A percentile compares a stretch with the other conserved stretches of the same genome.
Evolutionary conservation across 2,797 vertebrate species (phyloP).

Genomic region (Pseudochaenichthys georgianus): DNA sequence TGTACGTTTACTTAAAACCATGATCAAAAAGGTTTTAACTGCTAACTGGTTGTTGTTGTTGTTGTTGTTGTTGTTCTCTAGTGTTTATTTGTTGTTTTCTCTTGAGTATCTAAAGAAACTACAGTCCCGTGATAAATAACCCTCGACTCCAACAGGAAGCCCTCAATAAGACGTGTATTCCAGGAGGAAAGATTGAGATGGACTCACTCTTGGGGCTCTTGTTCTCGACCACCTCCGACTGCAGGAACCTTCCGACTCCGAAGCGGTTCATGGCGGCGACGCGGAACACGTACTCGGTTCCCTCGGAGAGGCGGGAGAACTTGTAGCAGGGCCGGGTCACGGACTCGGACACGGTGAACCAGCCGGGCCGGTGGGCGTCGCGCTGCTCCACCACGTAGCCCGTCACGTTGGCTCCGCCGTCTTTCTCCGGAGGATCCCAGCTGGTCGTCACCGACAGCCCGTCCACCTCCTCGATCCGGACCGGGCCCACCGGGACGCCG

Average conservation of each 20-base stretch:
- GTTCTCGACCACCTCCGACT: conserved; percentile 97
- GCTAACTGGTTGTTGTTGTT: too few relatives aligned
- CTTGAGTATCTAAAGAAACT: too few relatives aligned
- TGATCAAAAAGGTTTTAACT: too few relatives aligned
- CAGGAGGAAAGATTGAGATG: too few relatives aligned
- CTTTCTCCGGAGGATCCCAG: conserved; percentile 94
- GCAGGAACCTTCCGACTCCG: conserved; percentile 94
- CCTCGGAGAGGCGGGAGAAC: conserved; percentile 93
- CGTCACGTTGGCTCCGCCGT: conserved; percentile 95
- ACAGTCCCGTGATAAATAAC: too few relatives aligned
- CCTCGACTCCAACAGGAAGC: too few relatives aligned
- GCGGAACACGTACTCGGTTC: conserved; percentile 97
- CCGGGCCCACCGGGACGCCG: conserved; percentile 91
- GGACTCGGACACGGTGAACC: conserved; percentile 95
- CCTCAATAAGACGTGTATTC: too few relatives aligned
- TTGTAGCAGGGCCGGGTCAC: conserved; percentile 95
- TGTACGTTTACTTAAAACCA: too few relatives aligned
- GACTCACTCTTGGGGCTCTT: conserved; percentile 96
- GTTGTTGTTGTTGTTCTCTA: too few relatives aligned
- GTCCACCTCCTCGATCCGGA: conserved; percentile 93
- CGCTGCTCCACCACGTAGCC: conserved; percentile 98
- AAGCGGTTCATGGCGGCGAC: conserved; percentile 98
- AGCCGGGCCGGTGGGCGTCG: conserved; percentile 96
- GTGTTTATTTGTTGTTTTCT: too few relatives aligned
- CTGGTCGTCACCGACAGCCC: conserved; percentile 91